phyloP scores from a whole-genome alignment of 2,113 vertebrate species.

The Panurus biarmicus region DNA sequence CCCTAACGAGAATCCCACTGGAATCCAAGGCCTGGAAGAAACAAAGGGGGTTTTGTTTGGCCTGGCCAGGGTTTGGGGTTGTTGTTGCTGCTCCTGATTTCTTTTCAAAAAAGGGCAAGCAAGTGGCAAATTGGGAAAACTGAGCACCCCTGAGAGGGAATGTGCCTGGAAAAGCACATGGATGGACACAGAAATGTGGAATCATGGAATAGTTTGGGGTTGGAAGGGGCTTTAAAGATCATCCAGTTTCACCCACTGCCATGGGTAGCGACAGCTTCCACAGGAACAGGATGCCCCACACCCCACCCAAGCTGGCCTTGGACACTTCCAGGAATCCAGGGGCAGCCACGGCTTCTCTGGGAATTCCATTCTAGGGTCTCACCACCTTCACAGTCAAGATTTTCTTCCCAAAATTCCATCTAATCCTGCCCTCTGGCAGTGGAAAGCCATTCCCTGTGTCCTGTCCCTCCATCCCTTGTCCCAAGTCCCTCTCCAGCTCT shows the following conservation, averaged over 20 bases:
- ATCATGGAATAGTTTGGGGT: neutral
- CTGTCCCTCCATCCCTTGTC: neutral
- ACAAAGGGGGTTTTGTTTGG: constrained; percentile 16
- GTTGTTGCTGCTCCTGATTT: neutral
- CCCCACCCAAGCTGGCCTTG: fast-evolving
- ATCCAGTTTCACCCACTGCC: fast-evolving
- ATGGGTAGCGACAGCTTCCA: neutral
- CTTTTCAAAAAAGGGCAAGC: neutral
- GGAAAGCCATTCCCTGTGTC: neutral
- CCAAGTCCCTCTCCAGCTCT: neutral
- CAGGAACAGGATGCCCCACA: fast-evolving
- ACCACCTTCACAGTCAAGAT: fast-evolving
- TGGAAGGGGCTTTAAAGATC: neutral
- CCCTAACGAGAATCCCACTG: neutral
- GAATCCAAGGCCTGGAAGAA: neutral
- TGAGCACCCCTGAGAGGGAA: neutral
- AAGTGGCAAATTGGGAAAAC: neutral
- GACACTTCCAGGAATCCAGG: neutral
- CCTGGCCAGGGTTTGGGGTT: neutral
- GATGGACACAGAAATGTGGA: fast-evolving
- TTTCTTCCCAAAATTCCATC: neutral
- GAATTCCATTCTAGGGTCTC: fast-evolving
- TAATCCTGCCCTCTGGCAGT: fast-evolving
- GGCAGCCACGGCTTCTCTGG: neutral
- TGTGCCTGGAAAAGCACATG: fast-evolving